These are phyloP conservation scores for Danio choprae DNA, from an alignment of 2,797 vertebrate species.

Conservation along the genomic window DNA sequence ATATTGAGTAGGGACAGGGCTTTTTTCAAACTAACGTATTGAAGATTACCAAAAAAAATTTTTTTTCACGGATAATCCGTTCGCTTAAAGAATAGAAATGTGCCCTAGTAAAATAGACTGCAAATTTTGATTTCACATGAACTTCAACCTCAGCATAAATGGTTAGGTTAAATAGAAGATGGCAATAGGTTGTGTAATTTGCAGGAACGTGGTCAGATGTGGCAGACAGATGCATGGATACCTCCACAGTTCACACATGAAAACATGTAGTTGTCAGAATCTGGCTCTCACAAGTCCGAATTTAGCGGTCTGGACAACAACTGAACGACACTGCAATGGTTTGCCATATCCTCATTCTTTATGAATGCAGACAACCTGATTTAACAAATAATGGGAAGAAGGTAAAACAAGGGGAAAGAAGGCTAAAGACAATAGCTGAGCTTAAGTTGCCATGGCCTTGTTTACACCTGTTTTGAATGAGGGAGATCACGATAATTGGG, in stretches of 20 bases:
- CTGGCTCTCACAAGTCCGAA: not conserved
- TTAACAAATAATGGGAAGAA: not conserved
- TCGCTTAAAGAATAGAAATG: too few relatives aligned
- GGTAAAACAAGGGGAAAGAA: not conserved
- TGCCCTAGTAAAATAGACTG: too few relatives aligned
- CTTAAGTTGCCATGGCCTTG: not conserved
- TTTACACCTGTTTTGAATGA: too few relatives aligned
- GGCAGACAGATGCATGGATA: constrained; percentile 1
- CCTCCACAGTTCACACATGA: not conserved
- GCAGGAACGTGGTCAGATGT: not conserved
- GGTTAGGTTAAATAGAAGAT: not conserved
- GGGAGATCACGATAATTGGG: too few relatives aligned
- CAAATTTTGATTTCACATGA: too few relatives aligned
- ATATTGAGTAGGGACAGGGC: too few relatives aligned
- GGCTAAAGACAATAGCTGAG: not conserved
- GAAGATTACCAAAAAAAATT: too few relatives aligned
- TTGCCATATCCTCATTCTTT: not conserved
- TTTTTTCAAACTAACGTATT: too few relatives aligned
- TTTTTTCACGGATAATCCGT: too few relatives aligned
- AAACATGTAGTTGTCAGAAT: constrained; percentile 5
- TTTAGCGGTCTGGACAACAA: constrained; percentile 10
- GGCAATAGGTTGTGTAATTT: not conserved
- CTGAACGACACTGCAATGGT: constrained; percentile 16
- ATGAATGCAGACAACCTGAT: not conserved
- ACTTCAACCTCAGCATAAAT: not conserved